phyloP scores from a whole-genome alignment of 2,113 vertebrate species.

The Percopsis transmontana region DNA sequence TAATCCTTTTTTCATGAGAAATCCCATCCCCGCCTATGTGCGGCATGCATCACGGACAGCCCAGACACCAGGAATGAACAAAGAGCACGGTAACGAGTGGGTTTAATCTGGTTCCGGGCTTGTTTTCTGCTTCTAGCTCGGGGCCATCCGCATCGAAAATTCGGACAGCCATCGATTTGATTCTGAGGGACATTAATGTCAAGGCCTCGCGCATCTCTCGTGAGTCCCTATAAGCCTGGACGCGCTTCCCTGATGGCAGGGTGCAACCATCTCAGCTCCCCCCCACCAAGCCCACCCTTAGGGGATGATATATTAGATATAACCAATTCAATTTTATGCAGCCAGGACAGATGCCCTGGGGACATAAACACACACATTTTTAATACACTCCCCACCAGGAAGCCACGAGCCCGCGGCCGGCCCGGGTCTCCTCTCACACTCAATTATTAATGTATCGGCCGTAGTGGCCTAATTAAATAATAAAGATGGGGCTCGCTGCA shows the following conservation, averaged over 20 bases:
- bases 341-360: slow-evolving; percentile 79
- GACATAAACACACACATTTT: slow-evolving; percentile 85
- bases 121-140: slow-evolving; percentile 72
- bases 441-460: slow-evolving; percentile 83
- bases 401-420: slow-evolving; percentile 70
- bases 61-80: slow-evolving; percentile 75
- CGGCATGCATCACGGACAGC: slow-evolving; percentile 60
- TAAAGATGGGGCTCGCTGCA: slow-evolving; percentile 77
- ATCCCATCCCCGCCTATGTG: slow-evolving; percentile 64
- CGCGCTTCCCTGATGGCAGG: slow-evolving; percentile 72
- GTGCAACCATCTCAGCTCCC: slow-evolving; percentile 68
- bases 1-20: slow-evolving; percentile 74
- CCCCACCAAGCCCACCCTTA: slow-evolving; percentile 66
- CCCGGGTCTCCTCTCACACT: slow-evolving; percentile 81
- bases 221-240: slow-evolving; percentile 62
- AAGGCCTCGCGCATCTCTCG: slow-evolving; percentile 71
- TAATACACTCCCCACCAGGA: slow-evolving; percentile 84
- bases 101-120: slow-evolving; percentile 76
- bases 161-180: slow-evolving; percentile 80
- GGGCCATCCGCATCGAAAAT: slow-evolving; percentile 74
- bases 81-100: slow-evolving; percentile 76
- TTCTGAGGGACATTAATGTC: slow-evolving; percentile 80
- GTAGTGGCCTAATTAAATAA: slow-evolving; percentile 82
- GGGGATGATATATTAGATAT: slow-evolving; percentile 84
- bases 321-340: slow-evolving; percentile 85